Evolutionary conservation across 2,113 vertebrate genomes (phyloP).

Genomic region (Phalacrocorax carbo): DNA sequence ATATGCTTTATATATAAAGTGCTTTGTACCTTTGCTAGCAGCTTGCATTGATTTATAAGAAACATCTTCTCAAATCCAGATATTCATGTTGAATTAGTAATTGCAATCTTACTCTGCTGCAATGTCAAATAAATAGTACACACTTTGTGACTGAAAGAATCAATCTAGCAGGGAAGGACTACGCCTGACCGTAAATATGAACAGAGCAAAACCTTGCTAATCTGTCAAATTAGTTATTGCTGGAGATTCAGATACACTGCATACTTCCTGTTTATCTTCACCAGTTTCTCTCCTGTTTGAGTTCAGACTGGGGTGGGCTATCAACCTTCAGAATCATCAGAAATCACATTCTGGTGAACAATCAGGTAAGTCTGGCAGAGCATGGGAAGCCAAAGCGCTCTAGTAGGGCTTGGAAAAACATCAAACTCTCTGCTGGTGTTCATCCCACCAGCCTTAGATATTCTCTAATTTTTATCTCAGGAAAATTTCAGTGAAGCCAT

Average conservation of each 20-base stretch:
- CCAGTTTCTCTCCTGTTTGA: background rate
- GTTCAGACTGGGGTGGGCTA: background rate
- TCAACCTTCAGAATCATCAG: background rate
- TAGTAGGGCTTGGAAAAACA: background rate
- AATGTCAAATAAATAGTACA: background rate
- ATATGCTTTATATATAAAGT: background rate
- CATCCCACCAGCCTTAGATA: background rate
- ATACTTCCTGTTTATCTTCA: background rate
- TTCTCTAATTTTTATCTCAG: background rate
- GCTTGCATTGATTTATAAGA: background rate
- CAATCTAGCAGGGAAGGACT: background rate
- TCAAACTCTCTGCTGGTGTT: background rate
- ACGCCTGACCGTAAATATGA: background rate
- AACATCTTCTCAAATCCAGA: background rate
- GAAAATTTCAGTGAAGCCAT: background rate
- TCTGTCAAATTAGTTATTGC: background rate
- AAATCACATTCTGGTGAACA: background rate
- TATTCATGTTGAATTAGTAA: background rate
- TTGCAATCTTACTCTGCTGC: background rate
- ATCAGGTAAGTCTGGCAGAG: background rate
- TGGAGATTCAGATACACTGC: background rate
- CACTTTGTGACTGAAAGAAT: background rate
- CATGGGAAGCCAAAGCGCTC: background rate
- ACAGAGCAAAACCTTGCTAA: background rate
- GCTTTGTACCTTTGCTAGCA: background rate